Conservation (phyloP, 2,797 vertebrate species). For the Vipera ursinii region DNA sequence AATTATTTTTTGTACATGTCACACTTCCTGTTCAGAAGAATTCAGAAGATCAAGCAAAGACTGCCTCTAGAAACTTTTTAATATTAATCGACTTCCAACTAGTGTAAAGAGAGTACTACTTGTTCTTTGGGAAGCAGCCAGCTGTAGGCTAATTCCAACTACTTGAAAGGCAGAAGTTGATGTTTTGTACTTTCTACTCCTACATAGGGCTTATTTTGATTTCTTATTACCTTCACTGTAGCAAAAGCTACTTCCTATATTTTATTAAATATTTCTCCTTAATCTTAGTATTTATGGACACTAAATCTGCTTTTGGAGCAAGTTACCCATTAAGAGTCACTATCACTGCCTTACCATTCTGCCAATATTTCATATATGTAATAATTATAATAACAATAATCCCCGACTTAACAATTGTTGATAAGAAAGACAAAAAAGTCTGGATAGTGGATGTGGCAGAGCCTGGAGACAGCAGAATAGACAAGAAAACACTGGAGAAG, state of each 20-base stretch:
- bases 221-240: not conserved
- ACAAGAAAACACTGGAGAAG: too few relatives aligned
- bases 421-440: too few relatives aligned
- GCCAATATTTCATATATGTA: not conserved
- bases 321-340: not conserved
- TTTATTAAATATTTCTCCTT: too few relatives aligned
- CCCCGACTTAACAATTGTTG: too few relatives aligned
- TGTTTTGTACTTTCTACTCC: not conserved
- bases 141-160: not conserved
- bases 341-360: not conserved
- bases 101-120: not conserved
- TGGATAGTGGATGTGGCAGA: too few relatives aligned
- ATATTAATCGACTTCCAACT: not conserved
- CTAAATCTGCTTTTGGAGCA: not conserved
- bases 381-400: too few relatives aligned
- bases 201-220: not conserved
- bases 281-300: not conserved
- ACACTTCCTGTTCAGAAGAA: not conserved
- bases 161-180: not conserved
- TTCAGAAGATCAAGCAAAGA: not conserved
- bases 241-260: not conserved
- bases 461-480: too few relatives aligned
- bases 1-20: not conserved
- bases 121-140: not conserved
- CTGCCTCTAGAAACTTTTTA: not conserved